These are phyloP conservation scores for Probaryconus sp. DNA, from an alignment of 1,140 invertebrate genomes.

Conservation along the genomic window DNA sequence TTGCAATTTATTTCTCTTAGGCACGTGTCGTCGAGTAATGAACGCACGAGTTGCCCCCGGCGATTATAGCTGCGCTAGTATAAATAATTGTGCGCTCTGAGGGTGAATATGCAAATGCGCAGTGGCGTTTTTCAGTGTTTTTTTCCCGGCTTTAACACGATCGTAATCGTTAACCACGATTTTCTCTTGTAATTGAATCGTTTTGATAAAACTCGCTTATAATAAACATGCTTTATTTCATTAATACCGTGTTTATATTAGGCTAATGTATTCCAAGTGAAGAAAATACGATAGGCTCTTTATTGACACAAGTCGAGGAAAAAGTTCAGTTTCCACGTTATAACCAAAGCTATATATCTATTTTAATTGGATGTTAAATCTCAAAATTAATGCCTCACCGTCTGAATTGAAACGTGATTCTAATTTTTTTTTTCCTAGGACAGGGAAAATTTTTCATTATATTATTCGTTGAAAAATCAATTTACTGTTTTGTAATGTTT, in stretches of 20 bases:
- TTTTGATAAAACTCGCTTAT: neutral
- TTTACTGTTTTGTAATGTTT: too few species aligned
- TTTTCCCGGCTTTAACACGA: conserved; percentile 13
- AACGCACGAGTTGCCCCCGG: conserved; percentile 42
- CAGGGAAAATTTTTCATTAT: too few species aligned
- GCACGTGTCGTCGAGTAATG: conserved; percentile 61
- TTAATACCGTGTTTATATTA: neutral
- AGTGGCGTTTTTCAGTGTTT: conserved; percentile 20
- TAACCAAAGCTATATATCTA: too few species aligned
- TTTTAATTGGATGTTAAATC: too few species aligned
- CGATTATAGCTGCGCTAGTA: conserved; percentile 41
- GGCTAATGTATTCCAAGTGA: too few species aligned
- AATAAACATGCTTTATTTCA: conserved; percentile 1
- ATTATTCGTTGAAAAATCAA: too few species aligned
- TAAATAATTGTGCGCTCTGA: conserved; percentile 35
- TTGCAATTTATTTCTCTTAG: conserved; percentile 58
- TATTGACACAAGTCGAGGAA: too few species aligned
- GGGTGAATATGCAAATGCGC: conserved; percentile 35
- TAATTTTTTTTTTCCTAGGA: too few species aligned
- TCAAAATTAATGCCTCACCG: too few species aligned
- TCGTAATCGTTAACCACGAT: conserved; percentile 1
- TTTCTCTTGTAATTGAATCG: neutral
- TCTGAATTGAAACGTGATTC: too few species aligned
- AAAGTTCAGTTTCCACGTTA: too few species aligned
- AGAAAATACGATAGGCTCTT: neutral